Evolutionary conservation across 2,797 vertebrate species (phyloP), one percentile per base, ranked within the genome.

Genomic region (Gila robusta): DNA sequence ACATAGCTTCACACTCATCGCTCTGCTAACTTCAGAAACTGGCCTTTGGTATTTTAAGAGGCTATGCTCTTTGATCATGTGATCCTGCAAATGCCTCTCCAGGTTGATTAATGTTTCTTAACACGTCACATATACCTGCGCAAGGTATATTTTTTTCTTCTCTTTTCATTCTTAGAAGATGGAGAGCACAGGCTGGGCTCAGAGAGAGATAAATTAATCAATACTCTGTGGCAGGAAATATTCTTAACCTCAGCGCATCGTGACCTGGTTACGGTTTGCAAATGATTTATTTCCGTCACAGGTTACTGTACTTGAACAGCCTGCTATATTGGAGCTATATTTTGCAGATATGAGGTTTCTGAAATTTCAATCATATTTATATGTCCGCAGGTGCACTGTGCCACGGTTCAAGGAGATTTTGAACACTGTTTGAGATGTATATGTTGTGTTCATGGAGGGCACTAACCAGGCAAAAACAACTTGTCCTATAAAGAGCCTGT

Each of bases 21-120:
- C 69, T 77, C 80, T 44, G 56, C 59, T 73, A 80, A 70, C 39
- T n/a, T 67, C 62, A 91, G 85, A 90, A 44, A 35, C 39, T 81
- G 73, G 59, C 87, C 89, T 90, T 88, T 87, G 83, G 86, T 89
- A 87, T 85, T 78, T 87, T 91, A 89, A 91, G 87, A 82, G 35
- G 76, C 72, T 69, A 87, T 85, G 89, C 89, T 89, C 23, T 83
- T 81, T 71, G 37, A 70, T 49, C 54, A 37, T 9, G n/a, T 47
- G 67, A 67, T 66, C 88, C 88, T 79, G 49, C 76, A 87, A 54
- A 86, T 91, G 86, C 86, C 85, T 81, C 74, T 81, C 44, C 86
- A 67, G 54, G n/a, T 89, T 92, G 87, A 94, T 93, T 91, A 87
- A 92, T 91, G 89, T 80, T 76, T 80, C 86, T 26, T 59, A 83